These are phyloP conservation scores for Epizoanthus illoricatus DNA, from an alignment of 92 coral and sea anemone species.

Conservation along the genomic window DNA sequence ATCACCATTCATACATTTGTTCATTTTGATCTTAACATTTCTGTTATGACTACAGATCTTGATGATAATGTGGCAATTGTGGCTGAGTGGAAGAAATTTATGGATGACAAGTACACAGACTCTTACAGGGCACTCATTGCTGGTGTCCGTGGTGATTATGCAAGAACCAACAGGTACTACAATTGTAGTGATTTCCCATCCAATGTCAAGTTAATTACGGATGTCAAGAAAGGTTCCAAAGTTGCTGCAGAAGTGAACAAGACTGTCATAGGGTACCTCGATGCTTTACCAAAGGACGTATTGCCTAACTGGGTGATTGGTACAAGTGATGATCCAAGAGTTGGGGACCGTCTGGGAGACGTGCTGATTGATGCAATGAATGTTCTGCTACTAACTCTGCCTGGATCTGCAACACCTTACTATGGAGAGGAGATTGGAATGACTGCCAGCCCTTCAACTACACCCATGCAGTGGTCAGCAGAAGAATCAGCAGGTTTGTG, in stretches of 20 bases:
- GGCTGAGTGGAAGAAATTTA: constrained; percentile 46
- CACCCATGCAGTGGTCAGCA: constrained; percentile 82
- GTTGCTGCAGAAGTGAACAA: constrained; percentile 42
- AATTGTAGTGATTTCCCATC: constrained; percentile 48
- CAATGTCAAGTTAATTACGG: constrained; percentile 49
- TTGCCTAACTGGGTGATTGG: constrained; percentile 81
- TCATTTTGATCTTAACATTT: not conserved
- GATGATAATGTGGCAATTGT: constrained; percentile 33
- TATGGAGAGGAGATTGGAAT: constrained; percentile 95
- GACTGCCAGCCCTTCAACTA: constrained; percentile 33
- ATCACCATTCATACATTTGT: too few species aligned
- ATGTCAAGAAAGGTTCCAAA: constrained; percentile 4
- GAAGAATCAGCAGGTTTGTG: constrained; percentile 58
- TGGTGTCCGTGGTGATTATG: constrained; percentile 44
- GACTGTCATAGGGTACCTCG: constrained; percentile 63
- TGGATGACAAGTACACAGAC: constrained; percentile 36
- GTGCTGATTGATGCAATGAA: constrained; percentile 67
- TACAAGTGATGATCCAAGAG: constrained; percentile 39
- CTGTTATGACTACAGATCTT: constrained; percentile 31
- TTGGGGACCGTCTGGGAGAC: constrained; percentile 61
- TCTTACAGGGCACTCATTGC: constrained; percentile 55
- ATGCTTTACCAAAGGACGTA: constrained; percentile 49
- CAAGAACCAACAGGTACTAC: constrained; percentile 30
- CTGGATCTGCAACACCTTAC: constrained; percentile 71
- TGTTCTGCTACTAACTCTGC: constrained; percentile 84